Base-by-base conservation (phyloP, 2,888 invertebrate species). In the Apantesis nais region DNA sequence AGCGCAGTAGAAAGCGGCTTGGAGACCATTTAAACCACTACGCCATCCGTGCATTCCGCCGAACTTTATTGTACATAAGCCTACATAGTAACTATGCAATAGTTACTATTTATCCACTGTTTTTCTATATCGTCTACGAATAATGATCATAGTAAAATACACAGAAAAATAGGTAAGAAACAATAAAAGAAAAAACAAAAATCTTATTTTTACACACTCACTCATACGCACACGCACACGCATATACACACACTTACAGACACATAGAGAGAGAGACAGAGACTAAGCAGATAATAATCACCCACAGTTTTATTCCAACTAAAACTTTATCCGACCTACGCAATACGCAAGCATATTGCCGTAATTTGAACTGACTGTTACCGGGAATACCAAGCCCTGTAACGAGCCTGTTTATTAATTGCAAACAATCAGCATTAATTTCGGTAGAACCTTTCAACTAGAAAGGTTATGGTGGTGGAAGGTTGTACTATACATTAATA, bases 381-480 rank as follows among this genome's bases (percentile, higher is more conserved):
- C 48, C 22, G n/a, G 22, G 48, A 52, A 52, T 52, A 52, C n/a
- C 48, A 52, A n/a, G 48, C 48, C 48, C 48, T 52, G 22, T 52
- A 52, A 52, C 48, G 48, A 52, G n/a, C 11, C 9, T 52, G n/a
- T 52, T 22, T 22, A 52, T 52, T 52, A 52, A 52, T 52, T n/a
- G 48, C 48, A 52, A 52, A 52, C 48, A 52, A 52, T 52, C 48
- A 52, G 48, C n/a, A 52, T 52, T 52, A 52, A 48, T n/a, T n/a
- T 11, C 48, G 48, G 48, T 9, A 9, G n/a, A 52, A 48, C 8
- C 22, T 22, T 48, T 8, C 48, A 8, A 19, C 48, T n/a, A 19
- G 2, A 52, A 52, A 52, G 41, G 48, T 52, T 11, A n/a, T 52
- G 2, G 8, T 22, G 22, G 11, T 52, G 9, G 8, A 52, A 2